phyloP scores from a whole-genome alignment of 2,888 invertebrate genomes.

The Acanthopleura granulata region DNA sequence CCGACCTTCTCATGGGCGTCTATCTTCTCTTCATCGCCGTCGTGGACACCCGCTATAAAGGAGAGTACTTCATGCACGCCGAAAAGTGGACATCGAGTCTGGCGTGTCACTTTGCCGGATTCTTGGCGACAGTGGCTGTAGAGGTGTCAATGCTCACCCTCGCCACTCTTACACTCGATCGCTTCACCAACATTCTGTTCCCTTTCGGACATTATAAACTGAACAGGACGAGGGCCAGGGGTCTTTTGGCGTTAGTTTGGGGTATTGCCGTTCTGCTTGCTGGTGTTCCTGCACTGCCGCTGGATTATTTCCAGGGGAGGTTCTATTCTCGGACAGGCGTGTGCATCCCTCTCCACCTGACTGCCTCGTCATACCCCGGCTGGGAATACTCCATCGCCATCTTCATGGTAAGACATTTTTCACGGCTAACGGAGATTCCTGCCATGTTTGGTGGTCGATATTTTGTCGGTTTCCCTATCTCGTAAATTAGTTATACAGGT shows the following conservation, averaged over 20 bases:
- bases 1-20: slow-evolving; percentile 60
- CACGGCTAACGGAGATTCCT: no score
- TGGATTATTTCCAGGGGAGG: slow-evolving; percentile 48
- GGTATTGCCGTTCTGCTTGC: slow-evolving; percentile 60
- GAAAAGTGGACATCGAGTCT: slow-evolving; percentile 61
- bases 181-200: slow-evolving; percentile 68
- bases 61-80: slow-evolving; percentile 48
- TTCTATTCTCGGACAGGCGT: slow-evolving; percentile 57
- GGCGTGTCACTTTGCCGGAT: slow-evolving; percentile 67
- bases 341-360: slow-evolving; percentile 55
- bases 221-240: slow-evolving; percentile 58
- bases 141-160: slow-evolving; percentile 41
- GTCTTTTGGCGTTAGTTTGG: slow-evolving; percentile 67
- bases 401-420: slow-evolving; percentile 34
- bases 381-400: slow-evolving; percentile 59
- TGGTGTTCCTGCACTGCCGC: slow-evolving; percentile 60
- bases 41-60: slow-evolving; percentile 53
- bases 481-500: no score
- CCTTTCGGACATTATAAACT: slow-evolving; percentile 65
- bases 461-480: no score
- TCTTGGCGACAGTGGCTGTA: slow-evolving; percentile 66
- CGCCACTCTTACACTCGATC: slow-evolving; percentile 63
- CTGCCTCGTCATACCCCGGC: slow-evolving; percentile 48
- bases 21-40: slow-evolving; percentile 59
- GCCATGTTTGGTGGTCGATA: no score